phyloP scores from a whole-genome alignment of 2,113 vertebrate species.

The Rhabdomys dilectus region DNA sequence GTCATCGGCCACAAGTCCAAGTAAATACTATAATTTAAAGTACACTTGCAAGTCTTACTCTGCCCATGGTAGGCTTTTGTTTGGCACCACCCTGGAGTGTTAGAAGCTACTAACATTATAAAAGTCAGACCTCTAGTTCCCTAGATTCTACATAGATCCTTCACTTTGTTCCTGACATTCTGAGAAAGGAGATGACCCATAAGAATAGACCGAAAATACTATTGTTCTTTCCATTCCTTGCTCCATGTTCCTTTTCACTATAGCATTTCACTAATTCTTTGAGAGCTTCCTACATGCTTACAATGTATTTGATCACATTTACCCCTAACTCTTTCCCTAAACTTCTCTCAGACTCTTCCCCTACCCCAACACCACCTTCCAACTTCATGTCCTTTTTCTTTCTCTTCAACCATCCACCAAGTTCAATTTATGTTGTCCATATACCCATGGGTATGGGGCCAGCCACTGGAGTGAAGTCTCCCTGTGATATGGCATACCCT shows the following conservation, averaged over 20 bases:
- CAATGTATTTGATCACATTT: not conserved
- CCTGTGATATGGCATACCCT: not conserved
- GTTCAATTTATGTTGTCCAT: not conserved
- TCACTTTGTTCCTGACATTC: not conserved
- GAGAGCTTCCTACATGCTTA: not conserved
- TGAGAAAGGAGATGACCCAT: not conserved
- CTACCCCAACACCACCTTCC: not conserved
- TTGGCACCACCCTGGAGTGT: not conserved
- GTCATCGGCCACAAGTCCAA: not conserved
- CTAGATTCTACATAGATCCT: not conserved
- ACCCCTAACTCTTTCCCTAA: not conserved
- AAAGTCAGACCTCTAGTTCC: not conserved
- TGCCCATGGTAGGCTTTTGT: not conserved
- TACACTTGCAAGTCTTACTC: not conserved
- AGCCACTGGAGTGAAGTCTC: not conserved
- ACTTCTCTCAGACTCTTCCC: not conserved
- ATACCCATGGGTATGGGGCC: not conserved
- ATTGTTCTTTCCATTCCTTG: not conserved
- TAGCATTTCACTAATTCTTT: not conserved
- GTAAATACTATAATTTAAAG: not conserved
- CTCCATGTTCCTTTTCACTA: not conserved
- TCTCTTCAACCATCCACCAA: not conserved
- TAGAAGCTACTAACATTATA: not conserved
- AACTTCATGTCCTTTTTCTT: not conserved
- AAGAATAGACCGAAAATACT: not conserved